Evolutionary conservation across 2,888 invertebrate species (phyloP).

Genomic region (Lordiphosa andalusiaca): DNA sequence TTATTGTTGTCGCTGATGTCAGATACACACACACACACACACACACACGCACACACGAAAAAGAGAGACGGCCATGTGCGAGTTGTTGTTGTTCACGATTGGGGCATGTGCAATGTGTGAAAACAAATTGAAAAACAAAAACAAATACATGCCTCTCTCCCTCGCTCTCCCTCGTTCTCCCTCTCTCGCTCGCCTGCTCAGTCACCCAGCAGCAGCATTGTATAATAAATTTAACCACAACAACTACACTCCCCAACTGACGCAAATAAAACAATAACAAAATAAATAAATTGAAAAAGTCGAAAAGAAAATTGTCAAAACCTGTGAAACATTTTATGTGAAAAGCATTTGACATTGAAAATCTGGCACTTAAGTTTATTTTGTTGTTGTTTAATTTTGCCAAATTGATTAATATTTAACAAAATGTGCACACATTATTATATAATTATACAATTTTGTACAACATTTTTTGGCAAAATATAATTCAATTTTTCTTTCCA

Average conservation of each 20-base stretch:
- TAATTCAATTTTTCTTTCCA: too few relatives aligned
- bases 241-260: neutral
- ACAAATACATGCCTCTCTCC: neutral
- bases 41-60: constrained; percentile 5
- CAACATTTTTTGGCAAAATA: too few relatives aligned
- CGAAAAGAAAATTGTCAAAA: constrained; percentile 34
- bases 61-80: constrained; percentile 43
- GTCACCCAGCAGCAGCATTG: constrained; percentile 7
- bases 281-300: neutral
- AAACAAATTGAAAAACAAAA: neutral
- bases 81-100: constrained; percentile 4
- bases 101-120: constrained; percentile 7
- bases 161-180: neutral
- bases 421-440: too few relatives aligned
- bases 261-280: constrained; percentile 10
- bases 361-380: too few relatives aligned
- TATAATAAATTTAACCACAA: constrained; percentile 26
- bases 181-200: neutral
- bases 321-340: too few relatives aligned
- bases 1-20: constrained; percentile 72
- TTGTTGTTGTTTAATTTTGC: too few relatives aligned
- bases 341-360: too few relatives aligned
- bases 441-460: too few relatives aligned
- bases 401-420: too few relatives aligned
- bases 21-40: constrained; percentile 41